phyloP scores from a whole-genome alignment of 2,888 invertebrate species.

The Leucophenga montana region DNA sequence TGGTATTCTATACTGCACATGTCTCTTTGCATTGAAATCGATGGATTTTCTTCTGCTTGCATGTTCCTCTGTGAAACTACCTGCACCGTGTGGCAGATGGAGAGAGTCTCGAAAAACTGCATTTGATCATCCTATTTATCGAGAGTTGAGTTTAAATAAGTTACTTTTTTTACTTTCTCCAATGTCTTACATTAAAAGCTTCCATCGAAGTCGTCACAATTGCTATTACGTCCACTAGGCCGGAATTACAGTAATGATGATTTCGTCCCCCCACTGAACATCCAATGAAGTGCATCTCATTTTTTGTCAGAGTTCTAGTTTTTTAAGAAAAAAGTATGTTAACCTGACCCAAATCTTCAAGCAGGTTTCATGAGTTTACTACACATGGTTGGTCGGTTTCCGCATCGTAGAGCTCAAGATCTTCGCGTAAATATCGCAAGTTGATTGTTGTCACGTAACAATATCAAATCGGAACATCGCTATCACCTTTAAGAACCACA shows the following conservation, averaged over 20 bases:
- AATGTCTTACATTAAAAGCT: constrained; percentile 57
- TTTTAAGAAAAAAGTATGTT: constrained; percentile 87
- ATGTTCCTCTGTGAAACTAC: constrained; percentile 70
- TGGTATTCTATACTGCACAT: constrained; percentile 72
- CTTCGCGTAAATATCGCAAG: constrained; percentile 76
- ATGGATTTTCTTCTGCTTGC: background rate
- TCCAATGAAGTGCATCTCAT: constrained; percentile 84
- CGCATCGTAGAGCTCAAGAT: constrained; percentile 78
- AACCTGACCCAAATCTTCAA: constrained; percentile 87
- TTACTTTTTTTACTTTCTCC: background rate
- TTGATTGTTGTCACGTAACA: constrained; percentile 86
- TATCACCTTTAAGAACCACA: constrained; percentile 79
- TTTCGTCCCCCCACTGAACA: constrained; percentile 80
- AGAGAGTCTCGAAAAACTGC: constrained; percentile 81
- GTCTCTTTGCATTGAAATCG: too few relatives aligned
- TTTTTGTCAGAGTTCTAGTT: constrained; percentile 88
- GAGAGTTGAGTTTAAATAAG: too few relatives aligned
- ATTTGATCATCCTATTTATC: constrained; percentile 77
- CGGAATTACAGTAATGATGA: constrained; percentile 70
- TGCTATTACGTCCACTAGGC: constrained; percentile 28
- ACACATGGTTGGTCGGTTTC: constrained; percentile 78
- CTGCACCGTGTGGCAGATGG: constrained; percentile 85
- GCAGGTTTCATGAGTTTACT: constrained; percentile 86
- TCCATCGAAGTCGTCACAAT: too few relatives aligned
- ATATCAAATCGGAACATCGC: constrained; percentile 85